Percentiles rank a stretch among this genome's conserved stretches.
Evolutionary conservation across 2,888 invertebrate species (phyloP).

Genomic region (Eristalis intricaria): DNA sequence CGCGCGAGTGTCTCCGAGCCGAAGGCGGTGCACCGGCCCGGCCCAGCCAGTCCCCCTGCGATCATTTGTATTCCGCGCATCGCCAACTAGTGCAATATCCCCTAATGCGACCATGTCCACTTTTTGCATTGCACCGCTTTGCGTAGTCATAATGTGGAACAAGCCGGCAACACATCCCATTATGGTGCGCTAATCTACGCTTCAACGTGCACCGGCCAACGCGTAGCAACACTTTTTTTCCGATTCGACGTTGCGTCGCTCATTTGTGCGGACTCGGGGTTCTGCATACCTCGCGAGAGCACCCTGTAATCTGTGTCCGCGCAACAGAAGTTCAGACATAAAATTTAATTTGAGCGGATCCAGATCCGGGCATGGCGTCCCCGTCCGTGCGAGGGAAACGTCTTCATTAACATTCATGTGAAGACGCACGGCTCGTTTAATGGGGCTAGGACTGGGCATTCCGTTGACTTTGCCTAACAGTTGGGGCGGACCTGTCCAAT

Average conservation of each 20-base stretch:
- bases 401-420: constrained; percentile 38
- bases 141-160: constrained; percentile 34
- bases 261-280: background rate
- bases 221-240: background rate
- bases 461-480: background rate
- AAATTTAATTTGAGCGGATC: constrained; percentile 5
- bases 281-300: background rate
- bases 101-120: constrained; percentile 28
- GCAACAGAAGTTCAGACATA: constrained; percentile 17
- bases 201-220: constrained; percentile 8
- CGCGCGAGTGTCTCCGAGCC: background rate
- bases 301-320: background rate
- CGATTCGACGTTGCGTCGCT: background rate
- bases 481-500: background rate
- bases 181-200: constrained; percentile 49
- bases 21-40: background rate
- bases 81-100: constrained; percentile 58
- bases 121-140: constrained; percentile 30
- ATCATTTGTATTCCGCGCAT: constrained; percentile 62
- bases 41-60: background rate
- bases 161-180: constrained; percentile 52
- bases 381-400: background rate
- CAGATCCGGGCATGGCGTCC: background rate
- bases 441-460: background rate
- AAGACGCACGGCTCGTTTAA: background rate